Base-by-base conservation (phyloP, 2,113 vertebrate species). In the Perca fluviatilis region DNA sequence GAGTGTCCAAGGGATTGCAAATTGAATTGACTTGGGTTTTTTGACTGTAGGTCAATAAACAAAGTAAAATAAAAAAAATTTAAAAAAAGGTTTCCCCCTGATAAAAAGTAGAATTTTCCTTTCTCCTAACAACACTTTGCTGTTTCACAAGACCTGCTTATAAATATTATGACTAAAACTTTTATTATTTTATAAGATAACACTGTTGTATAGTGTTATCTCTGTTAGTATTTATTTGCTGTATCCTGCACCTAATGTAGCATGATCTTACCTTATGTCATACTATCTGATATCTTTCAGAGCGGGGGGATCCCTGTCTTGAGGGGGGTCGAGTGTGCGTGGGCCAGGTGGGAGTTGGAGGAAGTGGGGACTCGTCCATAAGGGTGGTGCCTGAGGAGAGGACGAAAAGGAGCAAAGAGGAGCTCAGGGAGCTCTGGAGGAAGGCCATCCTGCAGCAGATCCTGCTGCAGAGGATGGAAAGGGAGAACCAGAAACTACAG, bases 401-500 rank as follows among this genome's bases (percentile, higher is more conserved):
- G 80, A 96, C 91, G 12, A 97, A 93, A 60, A 94, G 89, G 62
- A 96, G 96, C 1, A 86, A 95, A 9, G 93, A 89, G 0, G 97
- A 99, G 86, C 96, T 99, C 30, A 95, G 97, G 0, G 97, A 98
- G 54, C 93, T 98, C n/a, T 99, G 98, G 98, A 96, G 93, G 86
- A 99, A 98, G 86, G 97, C 98, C 50, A 97, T 99, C 83, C 92
- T 98, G 21, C 98, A 99, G 80, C 98, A 99, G 93, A 99, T 99
- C 79, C 94, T 99, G 30, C 96, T 99, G 0, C 97, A 99, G 71
- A 95, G 98, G 84, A 99, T 99, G 98, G 98, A 99, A 93, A 97
- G 93, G 54, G 98, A 99, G 91, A 99, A 99, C 82, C 98, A 97
- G 91, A 99, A 98, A 66, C 95, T 99, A 16, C 97, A 98, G 95